Evolutionary conservation across 2,888 invertebrate species (phyloP), one percentile per base, ranked within the genome.

Genomic region (Pyrocoelia pectoralis): DNA sequence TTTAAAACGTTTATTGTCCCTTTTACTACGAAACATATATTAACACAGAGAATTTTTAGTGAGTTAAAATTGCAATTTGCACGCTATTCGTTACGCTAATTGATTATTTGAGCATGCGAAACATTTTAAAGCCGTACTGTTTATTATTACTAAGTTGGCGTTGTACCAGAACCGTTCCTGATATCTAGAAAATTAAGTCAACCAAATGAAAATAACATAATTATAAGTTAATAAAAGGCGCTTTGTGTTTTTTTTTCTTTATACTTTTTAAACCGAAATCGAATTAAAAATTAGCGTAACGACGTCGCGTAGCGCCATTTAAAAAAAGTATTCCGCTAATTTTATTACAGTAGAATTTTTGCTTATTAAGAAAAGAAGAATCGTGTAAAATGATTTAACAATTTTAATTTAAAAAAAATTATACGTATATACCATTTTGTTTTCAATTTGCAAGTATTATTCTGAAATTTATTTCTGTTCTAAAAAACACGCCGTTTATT

Each of bases 1-100:
- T 60, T 57, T 57, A 63, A 63, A 52, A 49, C 62, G 46, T 53
- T 63, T 55, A 63, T 63, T 55, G 63, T 24, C 24, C 12, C 52
- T n/a, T 57, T 61, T 53, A 14, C 56, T 43, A 43, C 41, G 41
- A 24, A 49, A 19, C 19, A 3, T 40, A 61, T 12, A 49, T 40
- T 38, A 29, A 50, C 50, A 41, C 18, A 61, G 41, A 43, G 56
- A 55, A 61, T 55, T 56, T 61, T 52, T 51, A 57, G 62, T 49
- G 33, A 40, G 52, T 28, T 15, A 33, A 24, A 58, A 55, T 58
- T 53, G 51, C 38, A 63, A 58, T 50, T 38, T 50, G 60, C 54
- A 60, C 54, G 55, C 49, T 50, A 49, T 54, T 55, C 53, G 48
- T 48, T 53, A 59, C 5, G 51, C 17, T 52, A 58, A 58, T 58